These are phyloP conservation scores for Molossus molossus DNA, from an alignment of 2,797 vertebrate species.

Conservation along the genomic window DNA sequence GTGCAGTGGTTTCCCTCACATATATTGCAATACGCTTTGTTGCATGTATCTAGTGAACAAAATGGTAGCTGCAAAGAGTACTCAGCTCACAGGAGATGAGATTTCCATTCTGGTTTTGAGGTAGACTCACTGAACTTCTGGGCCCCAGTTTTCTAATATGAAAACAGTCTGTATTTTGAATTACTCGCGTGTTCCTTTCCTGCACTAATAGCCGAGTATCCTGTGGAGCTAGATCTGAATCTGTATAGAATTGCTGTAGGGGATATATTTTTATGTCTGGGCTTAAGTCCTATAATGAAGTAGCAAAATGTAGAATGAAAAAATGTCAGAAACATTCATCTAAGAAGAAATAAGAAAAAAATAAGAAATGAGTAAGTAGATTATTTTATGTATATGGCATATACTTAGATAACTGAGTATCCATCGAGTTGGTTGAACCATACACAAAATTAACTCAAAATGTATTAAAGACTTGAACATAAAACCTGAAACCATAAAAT, in stretches of 20 bases:
- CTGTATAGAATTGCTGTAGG: background rate
- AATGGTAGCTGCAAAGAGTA: background rate
- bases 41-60: background rate
- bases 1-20: background rate
- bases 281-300: constrained; percentile 1
- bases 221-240: background rate
- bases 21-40: background rate
- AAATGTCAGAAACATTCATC: constrained; percentile 35
- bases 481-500: background rate
- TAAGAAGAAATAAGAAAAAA: constrained; percentile 33
- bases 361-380: background rate
- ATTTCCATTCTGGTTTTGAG: background rate
- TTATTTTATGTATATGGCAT: constrained; percentile 15
- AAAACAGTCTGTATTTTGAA: constrained; percentile 8
- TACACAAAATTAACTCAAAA: background rate
- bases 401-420: constrained; percentile 52
- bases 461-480: background rate
- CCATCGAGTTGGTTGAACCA: constrained; percentile 11
- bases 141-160: background rate
- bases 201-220: background rate
- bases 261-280: constrained; percentile 1
- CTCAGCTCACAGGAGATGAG: background rate
- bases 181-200: background rate
- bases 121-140: background rate
- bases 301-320: background rate